These are phyloP conservation scores for Pissodes strobi DNA, from an alignment of 1,140 invertebrate genomes.

Conservation along the genomic window DNA sequence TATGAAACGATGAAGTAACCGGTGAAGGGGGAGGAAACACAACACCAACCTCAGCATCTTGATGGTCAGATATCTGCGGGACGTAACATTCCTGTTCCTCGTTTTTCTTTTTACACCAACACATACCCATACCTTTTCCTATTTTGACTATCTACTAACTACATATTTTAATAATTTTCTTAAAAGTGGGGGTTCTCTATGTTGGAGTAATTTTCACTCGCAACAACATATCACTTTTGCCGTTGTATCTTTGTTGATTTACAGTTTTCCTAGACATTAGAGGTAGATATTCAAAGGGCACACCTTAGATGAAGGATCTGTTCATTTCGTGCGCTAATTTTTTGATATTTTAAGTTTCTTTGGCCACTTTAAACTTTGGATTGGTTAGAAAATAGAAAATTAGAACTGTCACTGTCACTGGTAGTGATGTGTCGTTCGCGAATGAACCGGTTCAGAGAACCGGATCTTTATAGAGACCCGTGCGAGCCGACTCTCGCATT, in stretches of 20 bases:
- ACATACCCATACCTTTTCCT: slow-evolving; percentile 63
- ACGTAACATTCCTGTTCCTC: slow-evolving; percentile 56
- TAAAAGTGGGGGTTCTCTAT: slow-evolving; percentile 14
- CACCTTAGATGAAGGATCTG: neutral
- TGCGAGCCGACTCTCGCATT: too few species aligned
- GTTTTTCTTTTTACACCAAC: slow-evolving; percentile 64
- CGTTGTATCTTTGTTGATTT: slow-evolving; percentile 10
- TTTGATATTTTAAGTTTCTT: slow-evolving; percentile 4
- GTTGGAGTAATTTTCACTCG: slow-evolving; percentile 25
- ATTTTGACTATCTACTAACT: slow-evolving; percentile 15
- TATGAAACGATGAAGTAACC: slow-evolving; percentile 29
- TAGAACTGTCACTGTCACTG: too few species aligned
- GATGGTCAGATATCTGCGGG: slow-evolving; percentile 50
- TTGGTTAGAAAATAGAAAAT: too few species aligned
- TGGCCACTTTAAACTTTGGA: too few species aligned
- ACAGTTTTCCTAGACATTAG: slow-evolving; percentile 13
- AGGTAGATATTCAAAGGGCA: neutral
- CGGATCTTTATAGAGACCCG: too few species aligned
- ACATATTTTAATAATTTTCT: slow-evolving; percentile 18
- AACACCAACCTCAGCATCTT: slow-evolving; percentile 12
- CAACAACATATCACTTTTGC: slow-evolving; percentile 19
- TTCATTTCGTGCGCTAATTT: neutral
- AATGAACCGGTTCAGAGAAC: too few species aligned
- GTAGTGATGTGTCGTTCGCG: too few species aligned
- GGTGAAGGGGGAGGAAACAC: slow-evolving; percentile 40